A percentile compares a stretch with the other conserved stretches of the same genome.
phyloP scores from a whole-genome alignment of 2,797 vertebrate genomes.

The Peromyscus aztecus region DNA sequence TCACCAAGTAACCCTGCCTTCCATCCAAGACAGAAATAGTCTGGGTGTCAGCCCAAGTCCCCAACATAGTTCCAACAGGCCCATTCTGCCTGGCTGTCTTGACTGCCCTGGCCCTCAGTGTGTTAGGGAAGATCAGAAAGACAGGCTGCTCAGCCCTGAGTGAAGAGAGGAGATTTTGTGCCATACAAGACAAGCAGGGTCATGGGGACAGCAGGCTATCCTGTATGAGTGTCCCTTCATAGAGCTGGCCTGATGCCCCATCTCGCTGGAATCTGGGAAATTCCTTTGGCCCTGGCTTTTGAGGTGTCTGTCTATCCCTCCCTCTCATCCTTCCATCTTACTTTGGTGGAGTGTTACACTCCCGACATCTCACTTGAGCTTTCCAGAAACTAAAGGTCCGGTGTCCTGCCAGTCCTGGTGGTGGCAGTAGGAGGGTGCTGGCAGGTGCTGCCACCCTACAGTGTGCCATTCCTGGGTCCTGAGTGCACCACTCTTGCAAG shows the following conservation, averaged over 20 bases:
- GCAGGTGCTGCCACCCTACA: neutral
- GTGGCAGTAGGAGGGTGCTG: too few relatives aligned
- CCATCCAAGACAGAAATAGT: conserved; percentile 57
- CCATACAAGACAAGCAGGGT: neutral
- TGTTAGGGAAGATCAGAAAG: neutral
- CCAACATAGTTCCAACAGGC: neutral
- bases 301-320: neutral
- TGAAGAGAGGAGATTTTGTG: neutral
- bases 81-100: neutral
- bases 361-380: neutral
- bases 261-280: neutral
- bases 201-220: neutral
- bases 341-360: neutral
- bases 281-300: neutral
- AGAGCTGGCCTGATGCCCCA: neutral
- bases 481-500: neutral
- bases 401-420: neutral
- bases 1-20: conserved; percentile 58
- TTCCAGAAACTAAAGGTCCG: neutral
- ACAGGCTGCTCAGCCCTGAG: neutral
- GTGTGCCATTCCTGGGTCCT: neutral
- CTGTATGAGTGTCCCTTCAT: neutral
- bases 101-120: neutral
- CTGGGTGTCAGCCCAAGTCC: conserved; percentile 60
- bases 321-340: neutral